Percentiles rank a stretch among this genome's conserved stretches.
These are phyloP conservation scores for Arnoldichthys spilopterus DNA, from an alignment of 2,797 vertebrate species.

Conservation along the genomic window DNA sequence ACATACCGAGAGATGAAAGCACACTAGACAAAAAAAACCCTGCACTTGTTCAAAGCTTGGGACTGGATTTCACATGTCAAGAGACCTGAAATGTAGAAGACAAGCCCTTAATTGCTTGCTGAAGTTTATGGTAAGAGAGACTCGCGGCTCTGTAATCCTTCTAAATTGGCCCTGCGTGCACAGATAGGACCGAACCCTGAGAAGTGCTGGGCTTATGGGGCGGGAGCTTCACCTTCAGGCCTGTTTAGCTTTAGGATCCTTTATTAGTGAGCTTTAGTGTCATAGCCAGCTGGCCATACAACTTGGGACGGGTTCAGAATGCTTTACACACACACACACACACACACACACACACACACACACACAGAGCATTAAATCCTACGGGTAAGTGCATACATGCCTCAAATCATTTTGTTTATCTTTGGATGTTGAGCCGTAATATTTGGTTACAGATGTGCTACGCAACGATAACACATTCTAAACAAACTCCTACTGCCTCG, in stretches of 20 bases:
- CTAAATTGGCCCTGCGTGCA: conserved; percentile 48
- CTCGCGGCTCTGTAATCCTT: conserved; percentile 16
- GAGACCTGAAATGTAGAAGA: conserved; percentile 50
- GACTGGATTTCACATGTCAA: conserved; percentile 49
- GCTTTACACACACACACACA: not conserved
- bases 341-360: not conserved
- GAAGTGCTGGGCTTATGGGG: conserved; percentile 54
- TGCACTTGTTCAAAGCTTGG: conserved; percentile 52
- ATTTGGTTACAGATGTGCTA: conserved; percentile 13
- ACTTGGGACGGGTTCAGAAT: not conserved
- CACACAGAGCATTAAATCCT: not conserved
- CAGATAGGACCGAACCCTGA: conserved; percentile 66
- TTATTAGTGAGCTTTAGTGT: conserved; percentile 35
- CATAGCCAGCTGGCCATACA: not conserved
- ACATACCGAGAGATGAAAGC: conserved; percentile 48
- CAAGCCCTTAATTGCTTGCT: conserved; percentile 48
- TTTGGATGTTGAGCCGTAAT: not conserved
- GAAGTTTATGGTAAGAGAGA: conserved; percentile 16
- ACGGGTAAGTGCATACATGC: conserved; percentile 51
- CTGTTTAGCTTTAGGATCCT: conserved; percentile 23
- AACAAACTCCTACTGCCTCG: conserved; percentile 2
- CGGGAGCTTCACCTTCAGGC: conserved; percentile 6
- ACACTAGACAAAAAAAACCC: conserved; percentile 52
- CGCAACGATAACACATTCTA: conserved; percentile 4
- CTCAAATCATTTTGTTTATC: conserved; percentile 13